phyloP scores from a whole-genome alignment of 2,888 invertebrate genomes.

The Lacanobia oleracea region DNA sequence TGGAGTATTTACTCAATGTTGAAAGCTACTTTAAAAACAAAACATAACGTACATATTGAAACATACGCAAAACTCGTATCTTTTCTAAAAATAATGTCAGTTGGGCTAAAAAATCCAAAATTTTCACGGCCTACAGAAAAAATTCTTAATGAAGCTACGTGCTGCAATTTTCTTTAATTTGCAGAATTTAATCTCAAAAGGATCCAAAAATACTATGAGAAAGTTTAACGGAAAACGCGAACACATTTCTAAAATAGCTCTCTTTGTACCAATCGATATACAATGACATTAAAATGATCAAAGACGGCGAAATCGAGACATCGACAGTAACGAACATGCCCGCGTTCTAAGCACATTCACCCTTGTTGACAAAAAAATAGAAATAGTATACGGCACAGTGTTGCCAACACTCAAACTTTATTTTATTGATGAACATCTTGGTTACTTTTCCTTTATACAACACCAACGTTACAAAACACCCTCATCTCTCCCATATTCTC shows the following conservation, averaged over 20 bases:
- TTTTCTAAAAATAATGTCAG: no score
- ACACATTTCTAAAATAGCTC: slow-evolving; percentile 19
- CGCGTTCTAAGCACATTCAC: slow-evolving; percentile 21
- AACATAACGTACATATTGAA: no score
- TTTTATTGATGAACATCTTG: slow-evolving; percentile 44
- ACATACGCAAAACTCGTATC: no score
- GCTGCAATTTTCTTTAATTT: no score
- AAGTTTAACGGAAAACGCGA: slow-evolving; percentile 18
- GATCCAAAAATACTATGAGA: no score
- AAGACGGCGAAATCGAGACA: slow-evolving; percentile 26
- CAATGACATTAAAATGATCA: slow-evolving; percentile 37
- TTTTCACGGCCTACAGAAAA: no score
- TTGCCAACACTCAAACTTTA: slow-evolving; percentile 43
- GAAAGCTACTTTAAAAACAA: no score
- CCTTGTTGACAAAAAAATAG: slow-evolving; percentile 32
- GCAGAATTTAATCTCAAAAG: no score
- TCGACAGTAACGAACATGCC: slow-evolving; percentile 4
- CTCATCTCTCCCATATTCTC: neutral
- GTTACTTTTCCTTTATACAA: slow-evolving; percentile 9
- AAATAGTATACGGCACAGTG: slow-evolving; percentile 40
- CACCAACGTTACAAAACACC: slow-evolving; percentile 27
- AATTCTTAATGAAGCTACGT: no score
- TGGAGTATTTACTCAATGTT: no score
- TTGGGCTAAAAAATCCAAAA: no score
- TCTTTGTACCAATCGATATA: slow-evolving; percentile 22